Percentiles rank a stretch among this genome's conserved stretches.
phyloP scores from a whole-genome alignment of 1,140 invertebrate species.

The Lamellibrachia luymesi region DNA sequence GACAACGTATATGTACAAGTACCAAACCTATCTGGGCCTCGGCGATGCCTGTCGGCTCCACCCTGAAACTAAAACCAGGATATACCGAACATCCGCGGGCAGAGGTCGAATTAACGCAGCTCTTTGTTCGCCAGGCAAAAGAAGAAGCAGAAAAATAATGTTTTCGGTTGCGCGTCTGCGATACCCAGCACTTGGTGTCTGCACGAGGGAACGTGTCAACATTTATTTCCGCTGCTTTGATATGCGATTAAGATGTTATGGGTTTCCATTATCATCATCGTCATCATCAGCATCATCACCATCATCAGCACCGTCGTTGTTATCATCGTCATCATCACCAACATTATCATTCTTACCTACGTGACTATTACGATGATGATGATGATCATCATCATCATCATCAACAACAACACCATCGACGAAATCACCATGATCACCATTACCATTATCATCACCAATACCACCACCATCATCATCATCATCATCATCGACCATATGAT shows the following conservation, averaged over 20 bases:
- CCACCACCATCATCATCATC: background rate
- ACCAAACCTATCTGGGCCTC: background rate
- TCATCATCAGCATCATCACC: background rate
- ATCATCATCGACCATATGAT: background rate
- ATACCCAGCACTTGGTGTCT: background rate
- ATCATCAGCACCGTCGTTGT: background rate
- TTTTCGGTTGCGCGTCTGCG: background rate
- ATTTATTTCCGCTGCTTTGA: background rate
- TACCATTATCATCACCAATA: background rate
- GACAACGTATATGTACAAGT: background rate
- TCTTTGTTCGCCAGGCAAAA: background rate
- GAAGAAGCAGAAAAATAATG: background rate
- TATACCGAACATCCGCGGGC: background rate
- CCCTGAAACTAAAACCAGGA: background rate
- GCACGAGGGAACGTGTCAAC: no score
- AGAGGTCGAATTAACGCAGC: background rate
- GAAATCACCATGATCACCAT: no score
- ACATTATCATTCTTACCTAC: background rate
- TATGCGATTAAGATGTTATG: background rate
- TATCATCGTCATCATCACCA: background rate
- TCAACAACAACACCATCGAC: no score
- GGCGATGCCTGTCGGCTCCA: background rate
- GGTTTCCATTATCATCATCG: background rate
- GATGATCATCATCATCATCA: background rate
- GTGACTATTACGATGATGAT: background rate